These are phyloP conservation scores for Antechinus stuartii DNA, from an alignment of 2,113 vertebrate genomes.

Conservation along the genomic window DNA sequence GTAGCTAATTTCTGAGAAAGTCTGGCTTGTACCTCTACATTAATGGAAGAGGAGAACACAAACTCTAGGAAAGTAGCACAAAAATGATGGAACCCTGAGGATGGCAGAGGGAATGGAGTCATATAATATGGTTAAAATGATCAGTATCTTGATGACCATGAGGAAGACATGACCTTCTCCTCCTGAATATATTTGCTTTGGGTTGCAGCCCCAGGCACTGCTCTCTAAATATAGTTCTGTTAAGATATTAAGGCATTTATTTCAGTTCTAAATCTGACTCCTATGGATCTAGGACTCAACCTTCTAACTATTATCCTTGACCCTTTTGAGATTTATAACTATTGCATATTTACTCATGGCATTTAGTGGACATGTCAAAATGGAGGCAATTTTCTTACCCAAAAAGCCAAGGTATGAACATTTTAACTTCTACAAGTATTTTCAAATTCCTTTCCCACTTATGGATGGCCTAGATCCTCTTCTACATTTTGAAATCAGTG, in stretches of 20 bases:
- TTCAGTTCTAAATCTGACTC: conserved; percentile 1
- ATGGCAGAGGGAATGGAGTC: neutral
- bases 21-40: neutral
- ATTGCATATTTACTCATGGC: neutral
- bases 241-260: neutral
- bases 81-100: neutral
- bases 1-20: neutral
- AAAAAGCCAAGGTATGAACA: neutral
- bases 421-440: neutral
- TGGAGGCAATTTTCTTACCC: neutral
- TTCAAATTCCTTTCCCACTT: neutral
- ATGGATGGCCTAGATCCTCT: neutral
- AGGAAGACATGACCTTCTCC: neutral
- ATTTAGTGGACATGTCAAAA: conserved; percentile 4
- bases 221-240: neutral
- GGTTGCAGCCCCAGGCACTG: neutral
- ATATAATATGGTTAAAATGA: neutral
- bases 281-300: neutral
- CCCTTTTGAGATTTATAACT: neutral
- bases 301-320: conserved; percentile 29
- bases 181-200: neutral
- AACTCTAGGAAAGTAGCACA: neutral
- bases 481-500: conserved; percentile 34
- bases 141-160: neutral
- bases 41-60: neutral